Conservation (phyloP, 2,888 invertebrate species). For the Baronia brevicornis region DNA sequence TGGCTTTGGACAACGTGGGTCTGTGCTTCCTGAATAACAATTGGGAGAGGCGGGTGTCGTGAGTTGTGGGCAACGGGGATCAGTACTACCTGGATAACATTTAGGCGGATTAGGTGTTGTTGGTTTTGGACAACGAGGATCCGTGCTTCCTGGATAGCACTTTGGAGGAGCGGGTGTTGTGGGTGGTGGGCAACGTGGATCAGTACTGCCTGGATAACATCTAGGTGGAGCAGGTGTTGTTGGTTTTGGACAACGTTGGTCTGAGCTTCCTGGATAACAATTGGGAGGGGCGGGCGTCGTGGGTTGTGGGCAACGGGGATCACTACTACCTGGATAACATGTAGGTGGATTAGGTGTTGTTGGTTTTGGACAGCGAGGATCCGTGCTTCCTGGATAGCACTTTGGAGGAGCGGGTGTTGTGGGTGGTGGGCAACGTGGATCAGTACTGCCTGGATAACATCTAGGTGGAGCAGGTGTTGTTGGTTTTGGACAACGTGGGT, state of each 20-base stretch:
- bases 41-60: slow-evolving; percentile 25
- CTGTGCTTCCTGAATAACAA: slow-evolving; percentile 34
- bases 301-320: slow-evolving; percentile 33
- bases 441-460: too few relatives aligned
- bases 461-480: slow-evolving; percentile 25
- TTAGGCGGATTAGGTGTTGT: slow-evolving; percentile 23
- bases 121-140: slow-evolving; percentile 33
- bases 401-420: slow-evolving; percentile 21
- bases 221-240: slow-evolving; percentile 18
- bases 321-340: slow-evolving; percentile 23
- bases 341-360: slow-evolving; percentile 15
- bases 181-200: slow-evolving; percentile 24
- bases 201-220: slow-evolving; percentile 32
- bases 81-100: slow-evolving; percentile 22
- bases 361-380: slow-evolving; percentile 21
- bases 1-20: slow-evolving; percentile 28
- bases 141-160: slow-evolving; percentile 34
- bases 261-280: slow-evolving; percentile 20
- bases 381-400: slow-evolving; percentile 31
- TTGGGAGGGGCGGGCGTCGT: slow-evolving; percentile 24
- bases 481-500: slow-evolving; percentile 31
- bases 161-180: slow-evolving; percentile 23
- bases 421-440: slow-evolving; percentile 2
- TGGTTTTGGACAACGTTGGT: too few relatives aligned
- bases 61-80: slow-evolving; percentile 33